Conservation (phyloP, 1,140 invertebrate genomes). For the Hirudo medicinalis region DNA sequence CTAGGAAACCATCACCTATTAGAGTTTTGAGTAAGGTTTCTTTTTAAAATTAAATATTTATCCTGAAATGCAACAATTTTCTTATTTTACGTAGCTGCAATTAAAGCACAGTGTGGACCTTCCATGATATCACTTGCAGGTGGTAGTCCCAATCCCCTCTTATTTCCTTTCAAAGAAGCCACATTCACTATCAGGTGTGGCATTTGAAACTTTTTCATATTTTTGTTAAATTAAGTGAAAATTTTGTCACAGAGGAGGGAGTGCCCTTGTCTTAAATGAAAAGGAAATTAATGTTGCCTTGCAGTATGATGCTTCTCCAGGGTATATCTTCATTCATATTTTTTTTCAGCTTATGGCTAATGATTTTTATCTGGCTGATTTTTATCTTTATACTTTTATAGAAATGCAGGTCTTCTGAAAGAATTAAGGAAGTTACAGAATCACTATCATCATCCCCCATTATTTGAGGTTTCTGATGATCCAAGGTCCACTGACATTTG, state of each 20-base stretch:
- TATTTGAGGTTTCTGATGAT: slow-evolving; percentile 47
- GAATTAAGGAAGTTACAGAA: slow-evolving; percentile 53
- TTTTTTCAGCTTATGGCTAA: too few relatives aligned
- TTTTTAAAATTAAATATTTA: too few relatives aligned
- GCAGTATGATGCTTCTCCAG: slow-evolving; percentile 60
- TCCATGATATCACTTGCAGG: slow-evolving; percentile 58
- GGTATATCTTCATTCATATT: slow-evolving; percentile 39
- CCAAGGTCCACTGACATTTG: slow-evolving; percentile 39
- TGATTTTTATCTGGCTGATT: neutral
- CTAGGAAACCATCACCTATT: slow-evolving; percentile 33
- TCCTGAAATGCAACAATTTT: neutral
- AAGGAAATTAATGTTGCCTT: slow-evolving; percentile 50
- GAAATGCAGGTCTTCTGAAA: slow-evolving; percentile 49
- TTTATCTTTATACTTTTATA: too few relatives aligned
- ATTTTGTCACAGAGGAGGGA: slow-evolving; percentile 42
- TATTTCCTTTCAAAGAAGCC: slow-evolving; percentile 58
- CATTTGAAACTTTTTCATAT: neutral
- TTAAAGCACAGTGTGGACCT: slow-evolving; percentile 52
- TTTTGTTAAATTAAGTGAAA: neutral
- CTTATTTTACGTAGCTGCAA: slow-evolving; percentile 24
- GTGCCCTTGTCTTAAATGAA: slow-evolving; percentile 46
- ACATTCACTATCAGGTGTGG: slow-evolving; percentile 44
- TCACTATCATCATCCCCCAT: slow-evolving; percentile 52
- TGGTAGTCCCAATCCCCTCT: slow-evolving; percentile 60
- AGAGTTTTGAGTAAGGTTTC: slow-evolving; percentile 32